Conservation (phyloP, 2,113 vertebrate species). For the Oenanthe melanoleuca region DNA sequence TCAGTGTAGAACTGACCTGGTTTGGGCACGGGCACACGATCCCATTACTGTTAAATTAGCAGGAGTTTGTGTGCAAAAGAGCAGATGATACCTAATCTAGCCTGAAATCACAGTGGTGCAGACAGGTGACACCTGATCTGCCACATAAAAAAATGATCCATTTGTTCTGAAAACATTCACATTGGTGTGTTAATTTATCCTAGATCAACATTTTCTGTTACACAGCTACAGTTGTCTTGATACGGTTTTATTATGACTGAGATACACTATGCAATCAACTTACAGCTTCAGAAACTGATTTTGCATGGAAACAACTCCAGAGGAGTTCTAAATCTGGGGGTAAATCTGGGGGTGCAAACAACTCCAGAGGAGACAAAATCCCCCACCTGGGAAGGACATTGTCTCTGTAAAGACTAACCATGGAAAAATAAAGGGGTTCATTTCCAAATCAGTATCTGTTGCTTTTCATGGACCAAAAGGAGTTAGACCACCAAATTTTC, state of each 20-base stretch:
- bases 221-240: neutral
- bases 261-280: neutral
- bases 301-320: neutral
- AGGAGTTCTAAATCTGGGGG: neutral
- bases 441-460: neutral
- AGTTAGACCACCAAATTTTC: neutral
- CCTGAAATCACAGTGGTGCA: conserved; percentile 23
- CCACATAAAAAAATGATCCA: conserved; percentile 25
- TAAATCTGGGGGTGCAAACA: neutral
- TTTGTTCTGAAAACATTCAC: conserved; percentile 57
- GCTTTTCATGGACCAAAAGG: neutral
- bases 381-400: neutral
- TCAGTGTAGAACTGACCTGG: neutral
- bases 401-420: neutral
- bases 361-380: neutral
- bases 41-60: conserved; percentile 29
- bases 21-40: neutral
- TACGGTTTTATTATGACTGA: neutral
- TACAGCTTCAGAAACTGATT: neutral
- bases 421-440: neutral
- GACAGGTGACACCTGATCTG: conserved; percentile 43
- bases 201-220: neutral
- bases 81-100: conserved; percentile 40
- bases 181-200: neutral
- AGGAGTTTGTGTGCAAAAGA: conserved; percentile 7